These are phyloP conservation scores for Sciurus niger DNA, from an alignment of 2,113 vertebrate genomes.

Conservation along the genomic window DNA sequence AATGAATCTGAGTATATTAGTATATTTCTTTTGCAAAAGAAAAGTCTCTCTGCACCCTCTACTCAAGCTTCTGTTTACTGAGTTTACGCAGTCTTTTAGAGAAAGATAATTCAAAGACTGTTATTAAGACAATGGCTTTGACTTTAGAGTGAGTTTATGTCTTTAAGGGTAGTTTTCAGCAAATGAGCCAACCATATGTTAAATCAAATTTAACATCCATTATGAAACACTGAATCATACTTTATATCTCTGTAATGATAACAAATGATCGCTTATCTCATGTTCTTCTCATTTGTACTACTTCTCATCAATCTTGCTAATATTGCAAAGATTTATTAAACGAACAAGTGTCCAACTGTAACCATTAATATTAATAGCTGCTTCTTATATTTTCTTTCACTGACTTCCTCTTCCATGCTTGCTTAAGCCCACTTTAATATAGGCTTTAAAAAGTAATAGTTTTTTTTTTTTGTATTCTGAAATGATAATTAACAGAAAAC, in stretches of 20 bases:
- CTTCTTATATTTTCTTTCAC: conserved; percentile 88
- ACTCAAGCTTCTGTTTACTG: conserved; percentile 69
- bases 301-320: conserved; percentile 91
- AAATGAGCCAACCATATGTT: conserved; percentile 91
- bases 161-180: conserved; percentile 89
- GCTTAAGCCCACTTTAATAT: conserved; percentile 83
- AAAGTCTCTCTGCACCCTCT: conserved; percentile 51
- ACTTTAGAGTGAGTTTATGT: conserved; percentile 88
- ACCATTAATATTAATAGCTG: conserved; percentile 89
- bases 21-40: neutral
- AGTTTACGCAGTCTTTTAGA: conserved; percentile 74
- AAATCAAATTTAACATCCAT: conserved; percentile 92
- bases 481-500: conserved; percentile 89
- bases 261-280: conserved; percentile 89
- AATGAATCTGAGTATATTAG: neutral
- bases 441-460: conserved; percentile 87
- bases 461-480: conserved; percentile 84
- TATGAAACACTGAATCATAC: conserved; percentile 90
- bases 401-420: conserved; percentile 81
- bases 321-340: conserved; percentile 90
- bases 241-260: conserved; percentile 91
- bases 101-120: conserved; percentile 80
- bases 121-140: conserved; percentile 88
- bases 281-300: conserved; percentile 88
- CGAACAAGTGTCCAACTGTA: conserved; percentile 88